phyloP scores from a whole-genome alignment of 2,113 vertebrate species.

The pig (Sus scrofa) region T2T-Sscrofa CM000813.6:52556001-52556500 shows the following conservation, averaged over 20 bases:
- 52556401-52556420: not conserved
- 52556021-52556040: conserved; percentile 85
- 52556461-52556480: no score
- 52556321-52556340: not conserved
- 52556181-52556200: conserved; percentile 5
- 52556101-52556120: conserved; percentile 86
- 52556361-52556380: conserved; percentile 52
- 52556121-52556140: conserved; percentile 35
- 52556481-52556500: no score
- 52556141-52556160: conserved; percentile 23
- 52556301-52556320: not conserved
- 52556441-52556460: no score
- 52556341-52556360: not conserved
- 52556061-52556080: conserved; percentile 88
- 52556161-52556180: conserved; percentile 6
- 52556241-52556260: conserved; percentile 39
- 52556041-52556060: conserved; percentile 84
- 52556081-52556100: conserved; percentile 85
- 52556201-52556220: conserved; percentile 27
- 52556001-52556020: conserved; percentile 88
- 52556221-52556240: conserved; percentile 60
- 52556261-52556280: not conserved
- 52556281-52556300: conserved; percentile 30
- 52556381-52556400: conserved; percentile 33
- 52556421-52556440: conserved; percentile 5